Base-by-base conservation (phyloP, 2,888 invertebrate genomes). In the Buathra laborator region DNA sequence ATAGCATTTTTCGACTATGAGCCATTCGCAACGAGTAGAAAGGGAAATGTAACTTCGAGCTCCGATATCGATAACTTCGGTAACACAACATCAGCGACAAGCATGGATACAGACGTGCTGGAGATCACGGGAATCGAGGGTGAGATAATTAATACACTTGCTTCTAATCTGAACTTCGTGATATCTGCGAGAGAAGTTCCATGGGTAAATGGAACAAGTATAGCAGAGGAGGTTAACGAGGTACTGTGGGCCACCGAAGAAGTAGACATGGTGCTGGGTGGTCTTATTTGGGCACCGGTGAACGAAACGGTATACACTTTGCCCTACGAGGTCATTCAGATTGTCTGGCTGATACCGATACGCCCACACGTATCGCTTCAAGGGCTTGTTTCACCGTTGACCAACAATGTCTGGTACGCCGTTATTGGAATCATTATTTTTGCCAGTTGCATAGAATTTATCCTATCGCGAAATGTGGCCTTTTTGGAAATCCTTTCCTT, bases 331-430 rank as follows among this genome's bases (percentile, higher is more conserved):
- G 68, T 88, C 19, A 78, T 88, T 14, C 83, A 87, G 43, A 59
- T 89, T 0, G 86, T 88, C 10, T 92, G 92, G 92, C 16, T 91
- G n/a, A 76, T 91, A 32, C 92, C 92, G 0, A 82, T 77, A 1
- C 71, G 59, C n/a, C n/a, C 86, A 0, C 88, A 89, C n/a, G 81
- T 92, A 0, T 91, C 91, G 1, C 66, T 92, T 4, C 67, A 81
- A 4, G 92, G 92, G 14, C 77, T 93, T 2, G 77, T 93, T 4
- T 72, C 89, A 1, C 93, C 93, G 3, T 90, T 93, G 3, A 29
- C 67, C 0, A 9, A 29, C 0, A 70, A 77, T 2, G 91, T 93
- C 5, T 93, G 93, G 93, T 81, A 88, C 4, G 89, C 89, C 0
- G 83, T 92, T 1, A 82, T 76, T 0, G 87, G 84, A 1, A 75